Conservation (phyloP, 2,797 vertebrate genomes). For the Sebastes variabilis region DNA sequence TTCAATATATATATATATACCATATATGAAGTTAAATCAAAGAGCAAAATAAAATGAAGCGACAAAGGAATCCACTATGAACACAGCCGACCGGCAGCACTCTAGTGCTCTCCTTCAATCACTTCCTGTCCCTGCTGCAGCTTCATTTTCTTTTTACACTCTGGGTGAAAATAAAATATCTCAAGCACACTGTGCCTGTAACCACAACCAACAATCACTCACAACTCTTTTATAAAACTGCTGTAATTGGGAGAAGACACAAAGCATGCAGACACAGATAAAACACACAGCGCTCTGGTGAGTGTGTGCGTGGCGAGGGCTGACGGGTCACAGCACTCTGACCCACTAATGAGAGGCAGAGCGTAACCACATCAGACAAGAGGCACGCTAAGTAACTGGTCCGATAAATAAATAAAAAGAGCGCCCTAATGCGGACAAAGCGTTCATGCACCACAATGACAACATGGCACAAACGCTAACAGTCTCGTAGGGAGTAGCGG, state of each 20-base stretch:
- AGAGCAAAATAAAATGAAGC: neutral
- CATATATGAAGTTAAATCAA: neutral
- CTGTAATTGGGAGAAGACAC: slow-evolving; percentile 12
- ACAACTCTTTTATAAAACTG: neutral
- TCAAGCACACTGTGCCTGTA: neutral
- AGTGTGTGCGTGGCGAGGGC: slow-evolving; percentile 13
- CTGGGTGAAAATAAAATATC: neutral
- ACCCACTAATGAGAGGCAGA: slow-evolving; percentile 66
- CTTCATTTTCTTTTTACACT: neutral
- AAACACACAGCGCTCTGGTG: slow-evolving; percentile 1
- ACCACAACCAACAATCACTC: neutral
- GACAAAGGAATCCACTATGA: neutral
- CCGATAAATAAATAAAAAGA: slow-evolving; percentile 63
- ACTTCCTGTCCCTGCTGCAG: slow-evolving; percentile 6
- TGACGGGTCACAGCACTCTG: slow-evolving; percentile 47
- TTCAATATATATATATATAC: too few relatives aligned
- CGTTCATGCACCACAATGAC: slow-evolving; percentile 24
- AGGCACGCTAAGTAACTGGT: slow-evolving; percentile 44
- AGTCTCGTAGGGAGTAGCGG: neutral
- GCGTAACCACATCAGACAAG: slow-evolving; percentile 56
- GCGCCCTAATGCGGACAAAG: slow-evolving; percentile 33
- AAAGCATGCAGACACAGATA: slow-evolving; percentile 9
- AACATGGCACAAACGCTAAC: slow-evolving; percentile 32
- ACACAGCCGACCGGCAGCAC: neutral
- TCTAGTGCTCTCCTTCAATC: neutral